Conservation (phyloP, 2,888 invertebrate genomes). For the Pollenia amentaria region DNA sequence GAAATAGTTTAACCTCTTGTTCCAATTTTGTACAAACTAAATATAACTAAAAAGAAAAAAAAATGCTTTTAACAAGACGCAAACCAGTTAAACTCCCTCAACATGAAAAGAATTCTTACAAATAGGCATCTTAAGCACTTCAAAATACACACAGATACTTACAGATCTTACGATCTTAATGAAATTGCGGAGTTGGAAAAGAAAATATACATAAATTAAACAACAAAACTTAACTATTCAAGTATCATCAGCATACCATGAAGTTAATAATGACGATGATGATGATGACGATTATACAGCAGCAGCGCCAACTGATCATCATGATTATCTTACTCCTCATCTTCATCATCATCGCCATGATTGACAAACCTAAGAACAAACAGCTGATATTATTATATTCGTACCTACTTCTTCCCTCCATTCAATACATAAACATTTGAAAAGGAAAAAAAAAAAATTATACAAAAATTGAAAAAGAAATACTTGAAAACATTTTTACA, state of each 20-base stretch:
- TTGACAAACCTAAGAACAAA: conserved; percentile 55
- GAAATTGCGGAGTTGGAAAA: conserved; percentile 79
- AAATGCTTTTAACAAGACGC: conserved; percentile 40
- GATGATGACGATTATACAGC: neutral
- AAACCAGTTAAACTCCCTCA: conserved; percentile 73
- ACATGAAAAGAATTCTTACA: conserved; percentile 72
- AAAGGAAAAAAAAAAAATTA: conserved; percentile 22
- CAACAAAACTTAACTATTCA: conserved; percentile 57
- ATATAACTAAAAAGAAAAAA: conserved; percentile 16
- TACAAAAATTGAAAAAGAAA: conserved; percentile 37
- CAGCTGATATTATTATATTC: conserved; percentile 64
- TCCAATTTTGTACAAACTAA: conserved; percentile 62
- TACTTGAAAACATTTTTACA: conserved; percentile 73
- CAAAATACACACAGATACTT: conserved; percentile 11
- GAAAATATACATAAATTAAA: conserved; percentile 29
- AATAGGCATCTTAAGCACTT: conserved; percentile 80
- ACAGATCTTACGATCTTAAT: conserved; percentile 80
- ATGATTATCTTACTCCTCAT: conserved; percentile 10
- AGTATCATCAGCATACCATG: conserved; percentile 67
- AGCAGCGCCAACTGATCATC: conserved; percentile 38
- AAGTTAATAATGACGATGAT: conserved; percentile 43
- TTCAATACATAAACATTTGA: conserved; percentile 41
- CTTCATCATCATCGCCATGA: neutral
- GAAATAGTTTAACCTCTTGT: conserved; percentile 73
- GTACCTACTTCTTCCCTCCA: neutral